Base-by-base conservation (phyloP, 2,888 invertebrate genomes). In the Mimachlamys varia region DNA sequence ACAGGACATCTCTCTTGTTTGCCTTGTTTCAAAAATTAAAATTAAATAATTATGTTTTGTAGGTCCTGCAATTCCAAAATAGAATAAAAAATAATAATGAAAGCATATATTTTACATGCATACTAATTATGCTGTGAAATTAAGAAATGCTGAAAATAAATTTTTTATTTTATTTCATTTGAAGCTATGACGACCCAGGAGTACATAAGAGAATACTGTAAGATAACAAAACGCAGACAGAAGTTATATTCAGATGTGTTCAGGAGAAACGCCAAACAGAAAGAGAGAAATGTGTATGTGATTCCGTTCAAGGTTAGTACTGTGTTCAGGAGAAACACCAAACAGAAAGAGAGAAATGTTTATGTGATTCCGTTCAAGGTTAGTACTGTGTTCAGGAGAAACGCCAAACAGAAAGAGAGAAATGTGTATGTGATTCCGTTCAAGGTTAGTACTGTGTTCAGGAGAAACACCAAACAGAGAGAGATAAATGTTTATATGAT, bases 161-260 rank as follows among this genome's bases (percentile, higher is more conserved):
- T 5, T 44, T 5, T 44, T 7, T 7, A 7, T 44, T 44, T 44
- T 3, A 44, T 44, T 89, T n/a, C 33, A 89, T 49, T 94, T 94
- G 27, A 92, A 96, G 96, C 92, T 27, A 95, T 96, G 94, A 93
- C 94, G 7, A 95, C 96, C 19, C 93, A 94, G 90, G 95, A 96
- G 17, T 96, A 96, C 91, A 93, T 96, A 19, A 93, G 93, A 92
- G 94, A 94, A 89, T 95, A 95, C 92, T 96, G 96, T 91, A 94
- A 95, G 22, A 94, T 96, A 13, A 94, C 96, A 19, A 93, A 95
- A 27, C 91, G 95, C 33, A 89, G 96, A 89, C 92, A 94, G 53
- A 94, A 94, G 50, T 92, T 96, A 13, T 96, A 96, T 92, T 94
- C 95, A 90, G 95, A 95, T 91, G 93, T 96, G 62, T 96, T 95